Evolutionary conservation across 2,797 vertebrate species (phyloP).

Genomic region (Dendrocincla fuliginosa): DNA sequence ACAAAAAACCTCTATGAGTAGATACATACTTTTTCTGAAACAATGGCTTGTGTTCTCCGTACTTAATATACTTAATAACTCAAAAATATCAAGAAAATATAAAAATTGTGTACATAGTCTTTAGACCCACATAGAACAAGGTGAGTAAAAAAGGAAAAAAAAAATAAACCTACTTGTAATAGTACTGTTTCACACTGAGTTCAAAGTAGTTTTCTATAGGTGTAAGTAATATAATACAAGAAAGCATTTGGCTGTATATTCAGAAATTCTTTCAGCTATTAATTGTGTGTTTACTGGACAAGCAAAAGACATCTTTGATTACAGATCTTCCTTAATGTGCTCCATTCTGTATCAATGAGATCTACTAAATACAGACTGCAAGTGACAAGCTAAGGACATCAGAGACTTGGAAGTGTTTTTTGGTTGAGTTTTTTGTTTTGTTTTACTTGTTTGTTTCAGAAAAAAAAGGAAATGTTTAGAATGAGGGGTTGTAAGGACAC

Average conservation of each 20-base stretch:
- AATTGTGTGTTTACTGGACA: not conserved
- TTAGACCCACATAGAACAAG: not conserved
- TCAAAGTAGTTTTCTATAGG: not conserved
- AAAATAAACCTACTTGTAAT: not conserved
- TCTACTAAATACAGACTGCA: not conserved
- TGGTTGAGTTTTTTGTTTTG: accelerated
- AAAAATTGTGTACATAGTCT: not conserved
- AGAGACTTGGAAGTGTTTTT: not conserved
- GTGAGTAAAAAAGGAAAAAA: not conserved
- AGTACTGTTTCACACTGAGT: not conserved
- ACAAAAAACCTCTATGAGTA: not conserved
- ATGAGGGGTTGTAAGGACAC: not conserved
- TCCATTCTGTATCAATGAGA: not conserved
- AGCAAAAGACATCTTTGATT: not conserved
- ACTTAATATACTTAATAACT: not conserved
- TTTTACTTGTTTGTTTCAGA: not conserved
- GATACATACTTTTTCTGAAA: not conserved
- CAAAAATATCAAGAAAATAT: not conserved
- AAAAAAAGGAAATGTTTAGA: not conserved
- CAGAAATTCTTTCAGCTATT: not conserved
- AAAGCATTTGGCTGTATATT: not conserved
- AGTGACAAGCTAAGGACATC: not conserved
- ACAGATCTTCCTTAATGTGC: not conserved
- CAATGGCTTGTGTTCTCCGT: not conserved
- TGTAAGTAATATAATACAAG: not conserved